Evolutionary conservation across 1,140 invertebrate species (phyloP).

Genomic region (Drosophila nigrodunni): DNA sequence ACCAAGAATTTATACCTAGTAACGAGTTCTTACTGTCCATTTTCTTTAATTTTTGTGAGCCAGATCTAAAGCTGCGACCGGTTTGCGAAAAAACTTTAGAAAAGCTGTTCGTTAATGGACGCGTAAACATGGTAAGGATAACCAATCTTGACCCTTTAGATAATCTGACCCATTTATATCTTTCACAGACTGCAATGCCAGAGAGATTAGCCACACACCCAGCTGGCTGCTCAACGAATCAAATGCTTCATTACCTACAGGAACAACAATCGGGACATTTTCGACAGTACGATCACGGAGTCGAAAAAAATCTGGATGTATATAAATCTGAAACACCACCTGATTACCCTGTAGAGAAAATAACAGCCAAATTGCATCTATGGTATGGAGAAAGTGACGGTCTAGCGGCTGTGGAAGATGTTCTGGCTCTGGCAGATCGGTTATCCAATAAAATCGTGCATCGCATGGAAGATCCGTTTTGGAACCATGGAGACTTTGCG

Average conservation of each 20-base stretch:
- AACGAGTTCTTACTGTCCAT: slow-evolving; percentile 61
- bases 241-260: slow-evolving; percentile 85
- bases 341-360: slow-evolving; percentile 86
- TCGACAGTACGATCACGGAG: slow-evolving; percentile 84
- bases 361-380: slow-evolving; percentile 87
- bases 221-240: slow-evolving; percentile 85
- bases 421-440: slow-evolving; percentile 84
- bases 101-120: slow-evolving; percentile 15
- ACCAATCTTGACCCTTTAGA: too few relatives aligned
- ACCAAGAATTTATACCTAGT: slow-evolving; percentile 70
- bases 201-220: slow-evolving; percentile 84
- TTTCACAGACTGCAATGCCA: slow-evolving; percentile 79
- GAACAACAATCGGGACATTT: slow-evolving; percentile 77
- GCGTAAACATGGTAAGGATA: slow-evolving; percentile 52
- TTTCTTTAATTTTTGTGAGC: slow-evolving; percentile 84
- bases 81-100: slow-evolving; percentile 37
- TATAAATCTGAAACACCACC: slow-evolving; percentile 85
- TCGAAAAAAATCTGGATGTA: slow-evolving; percentile 81
- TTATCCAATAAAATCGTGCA: slow-evolving; percentile 84
- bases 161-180: background rate
- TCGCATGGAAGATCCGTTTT: slow-evolving; percentile 85
- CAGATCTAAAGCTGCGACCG: slow-evolving; percentile 73
- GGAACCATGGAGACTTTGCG: slow-evolving; percentile 88
- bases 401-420: slow-evolving; percentile 87
- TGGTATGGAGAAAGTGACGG: slow-evolving; percentile 86